A percentile compares a stretch with the other conserved stretches of the same genome.
Conservation (phyloP, 1,140 invertebrate genomes). For the Aphelinus certus region DNA sequence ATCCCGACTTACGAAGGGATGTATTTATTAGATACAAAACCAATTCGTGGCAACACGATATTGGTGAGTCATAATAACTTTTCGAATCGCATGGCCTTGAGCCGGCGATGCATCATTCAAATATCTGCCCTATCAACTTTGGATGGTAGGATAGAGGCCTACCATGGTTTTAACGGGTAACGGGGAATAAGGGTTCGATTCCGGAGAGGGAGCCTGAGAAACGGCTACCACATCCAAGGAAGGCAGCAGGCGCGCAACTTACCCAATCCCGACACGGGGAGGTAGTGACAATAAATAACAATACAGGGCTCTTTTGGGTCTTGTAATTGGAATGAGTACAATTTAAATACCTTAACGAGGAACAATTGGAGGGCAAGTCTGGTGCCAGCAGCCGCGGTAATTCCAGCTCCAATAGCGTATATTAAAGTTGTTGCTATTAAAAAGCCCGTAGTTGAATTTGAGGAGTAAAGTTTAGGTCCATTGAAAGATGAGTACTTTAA, state of each 20-base stretch:
- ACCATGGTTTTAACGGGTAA: constrained; percentile 79
- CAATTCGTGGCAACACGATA: constrained; percentile 62
- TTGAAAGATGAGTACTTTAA: constrained; percentile 38
- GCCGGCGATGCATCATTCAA: constrained; percentile 9
- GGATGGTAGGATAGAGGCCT: constrained; percentile 68
- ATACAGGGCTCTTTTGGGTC: constrained; percentile 69
- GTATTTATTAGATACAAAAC: constrained; percentile 80
- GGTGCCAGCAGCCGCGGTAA: constrained; percentile 91
- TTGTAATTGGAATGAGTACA: constrained; percentile 89
- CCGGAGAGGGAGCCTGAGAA: constrained; percentile 80
- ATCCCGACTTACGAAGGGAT: constrained; percentile 73
- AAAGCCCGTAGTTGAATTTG: constrained; percentile 79
- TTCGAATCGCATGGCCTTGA: not conserved
- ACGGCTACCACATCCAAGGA: constrained; percentile 92
- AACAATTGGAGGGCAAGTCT: constrained; percentile 92
- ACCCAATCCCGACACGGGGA: constrained; percentile 84
- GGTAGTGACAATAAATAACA: constrained; percentile 89
- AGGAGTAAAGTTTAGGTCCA: constrained; percentile 71
- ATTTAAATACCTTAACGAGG: constrained; percentile 68
- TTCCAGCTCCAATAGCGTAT: constrained; percentile 91
- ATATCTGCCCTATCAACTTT: constrained; percentile 64
- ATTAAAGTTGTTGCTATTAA: constrained; percentile 86
- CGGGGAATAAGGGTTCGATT: constrained; percentile 75
- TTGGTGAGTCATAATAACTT: constrained; percentile 48
- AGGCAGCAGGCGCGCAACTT: constrained; percentile 83